phyloP scores from a whole-genome alignment of 92 coral and sea anemone species.

The Epizoanthus illoricatus region DNA sequence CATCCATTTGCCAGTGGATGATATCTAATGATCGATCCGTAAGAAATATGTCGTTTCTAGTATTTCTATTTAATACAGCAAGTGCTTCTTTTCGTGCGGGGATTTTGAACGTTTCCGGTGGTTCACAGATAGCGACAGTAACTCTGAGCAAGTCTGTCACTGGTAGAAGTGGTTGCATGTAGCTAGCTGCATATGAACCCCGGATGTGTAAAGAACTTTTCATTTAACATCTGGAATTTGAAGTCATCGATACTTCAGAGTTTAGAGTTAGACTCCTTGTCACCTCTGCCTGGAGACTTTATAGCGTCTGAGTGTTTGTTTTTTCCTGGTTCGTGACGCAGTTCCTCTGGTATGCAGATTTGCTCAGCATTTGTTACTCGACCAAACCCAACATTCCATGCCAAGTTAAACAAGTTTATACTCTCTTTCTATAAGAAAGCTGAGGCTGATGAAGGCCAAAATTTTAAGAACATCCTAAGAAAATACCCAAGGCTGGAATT shows the following conservation, averaged over 20 bases:
- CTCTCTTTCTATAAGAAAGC: not conserved
- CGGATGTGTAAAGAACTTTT: not conserved
- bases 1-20: slow-evolving; percentile 6
- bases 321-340: slow-evolving; percentile 13
- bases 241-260: not conserved
- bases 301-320: slow-evolving; percentile 6
- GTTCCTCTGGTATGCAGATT: not conserved
- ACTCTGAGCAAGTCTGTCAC: not conserved
- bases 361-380: too few relatives aligned
- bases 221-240: not conserved
- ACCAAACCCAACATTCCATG: not conserved
- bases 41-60: not conserved
- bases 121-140: not conserved
- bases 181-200: too few relatives aligned
- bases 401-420: slow-evolving; percentile 8
- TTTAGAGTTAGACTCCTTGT: not conserved
- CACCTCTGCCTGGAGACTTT: slow-evolving; percentile 17
- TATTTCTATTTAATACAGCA: too few relatives aligned
- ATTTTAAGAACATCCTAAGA: too few relatives aligned
- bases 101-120: not conserved
- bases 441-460: too few relatives aligned
- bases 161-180: not conserved
- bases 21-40: not conserved
- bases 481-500: too few relatives aligned
- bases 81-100: too few relatives aligned